These are phyloP conservation scores for Drosophila nikananu DNA, from an alignment of 1,140 invertebrate species.

Conservation along the genomic window DNA sequence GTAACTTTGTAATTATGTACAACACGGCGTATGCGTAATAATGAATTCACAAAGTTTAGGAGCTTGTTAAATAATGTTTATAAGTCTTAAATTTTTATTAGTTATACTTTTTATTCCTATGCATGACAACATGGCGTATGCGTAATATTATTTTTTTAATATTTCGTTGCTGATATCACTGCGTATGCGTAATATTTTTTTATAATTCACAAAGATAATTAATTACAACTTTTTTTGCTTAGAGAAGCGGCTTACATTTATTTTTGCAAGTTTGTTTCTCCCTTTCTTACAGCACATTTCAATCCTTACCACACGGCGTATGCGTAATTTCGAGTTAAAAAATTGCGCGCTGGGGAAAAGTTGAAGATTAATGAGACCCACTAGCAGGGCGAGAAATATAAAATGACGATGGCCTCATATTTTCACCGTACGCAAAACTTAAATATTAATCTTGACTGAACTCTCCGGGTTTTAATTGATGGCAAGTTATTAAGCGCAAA, in stretches of 20 bases:
- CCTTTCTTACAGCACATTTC: too few species aligned
- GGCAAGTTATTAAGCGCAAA: slow-evolving; percentile 67
- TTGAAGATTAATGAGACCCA: slow-evolving; percentile 58
- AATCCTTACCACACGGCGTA: slow-evolving; percentile 19
- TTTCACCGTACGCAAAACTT: slow-evolving; percentile 25
- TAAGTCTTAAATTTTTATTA: too few species aligned
- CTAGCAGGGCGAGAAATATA: background rate
- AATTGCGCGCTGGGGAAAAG: slow-evolving; percentile 45
- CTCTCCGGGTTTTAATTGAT: slow-evolving; percentile 54
- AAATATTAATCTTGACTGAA: slow-evolving; percentile 54
- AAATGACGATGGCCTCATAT: slow-evolving; percentile 11
- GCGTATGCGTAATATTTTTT: background rate
- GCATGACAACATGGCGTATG: background rate
- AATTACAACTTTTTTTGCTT: background rate
- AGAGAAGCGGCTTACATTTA: background rate
- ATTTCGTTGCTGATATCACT: background rate
- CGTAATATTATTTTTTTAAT: background rate
- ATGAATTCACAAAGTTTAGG: background rate
- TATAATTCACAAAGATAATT: background rate
- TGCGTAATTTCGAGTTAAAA: slow-evolving; percentile 25
- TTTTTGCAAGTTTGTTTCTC: background rate
- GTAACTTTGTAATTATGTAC: background rate
- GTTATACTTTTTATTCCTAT: background rate
- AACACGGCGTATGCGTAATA: slow-evolving; percentile 17
- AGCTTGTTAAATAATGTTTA: background rate